phyloP scores from a whole-genome alignment of 2,113 vertebrate genomes.

The Glareola pratincola region DNA sequence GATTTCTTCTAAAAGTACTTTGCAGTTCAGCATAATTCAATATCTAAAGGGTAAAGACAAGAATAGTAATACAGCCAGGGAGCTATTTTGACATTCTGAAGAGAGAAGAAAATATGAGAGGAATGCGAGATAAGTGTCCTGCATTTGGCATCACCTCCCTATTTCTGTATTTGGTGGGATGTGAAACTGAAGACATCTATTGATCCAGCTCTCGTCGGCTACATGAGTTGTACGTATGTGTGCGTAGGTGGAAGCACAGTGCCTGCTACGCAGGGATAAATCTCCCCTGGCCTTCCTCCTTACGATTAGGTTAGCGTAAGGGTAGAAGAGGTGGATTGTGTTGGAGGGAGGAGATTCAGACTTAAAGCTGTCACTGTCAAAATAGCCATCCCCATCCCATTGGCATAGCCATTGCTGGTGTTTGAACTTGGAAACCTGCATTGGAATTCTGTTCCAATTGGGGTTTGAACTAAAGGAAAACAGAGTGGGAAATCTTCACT shows the following conservation, averaged over 20 bases:
- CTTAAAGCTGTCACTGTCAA: background rate
- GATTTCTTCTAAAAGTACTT: background rate
- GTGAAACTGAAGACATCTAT: background rate
- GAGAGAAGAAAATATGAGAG: conserved; percentile 55
- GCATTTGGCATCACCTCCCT: conserved; percentile 35
- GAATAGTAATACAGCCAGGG: background rate
- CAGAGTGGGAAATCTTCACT: background rate
- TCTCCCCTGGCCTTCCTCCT: background rate
- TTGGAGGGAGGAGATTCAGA: background rate
- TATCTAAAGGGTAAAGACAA: background rate
- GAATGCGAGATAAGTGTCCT: conserved; percentile 75
- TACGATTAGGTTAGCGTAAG: background rate
- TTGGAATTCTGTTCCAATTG: background rate
- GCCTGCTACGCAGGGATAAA: fast-evolving
- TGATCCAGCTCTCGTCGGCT: background rate
- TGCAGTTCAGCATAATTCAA: background rate
- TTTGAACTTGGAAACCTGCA: background rate
- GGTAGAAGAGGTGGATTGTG: background rate
- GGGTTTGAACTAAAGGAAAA: background rate
- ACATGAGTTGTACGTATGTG: fast-evolving
- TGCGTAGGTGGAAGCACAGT: background rate
- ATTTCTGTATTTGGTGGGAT: conserved; percentile 68
- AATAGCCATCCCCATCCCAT: background rate
- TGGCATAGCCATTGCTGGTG: background rate
- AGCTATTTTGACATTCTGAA: conserved; percentile 65